A percentile compares a stretch with the other conserved stretches of the same genome.
Evolutionary conservation across 2,113 vertebrate species (phyloP).

Genomic region (Tylochromis polylepis): DNA sequence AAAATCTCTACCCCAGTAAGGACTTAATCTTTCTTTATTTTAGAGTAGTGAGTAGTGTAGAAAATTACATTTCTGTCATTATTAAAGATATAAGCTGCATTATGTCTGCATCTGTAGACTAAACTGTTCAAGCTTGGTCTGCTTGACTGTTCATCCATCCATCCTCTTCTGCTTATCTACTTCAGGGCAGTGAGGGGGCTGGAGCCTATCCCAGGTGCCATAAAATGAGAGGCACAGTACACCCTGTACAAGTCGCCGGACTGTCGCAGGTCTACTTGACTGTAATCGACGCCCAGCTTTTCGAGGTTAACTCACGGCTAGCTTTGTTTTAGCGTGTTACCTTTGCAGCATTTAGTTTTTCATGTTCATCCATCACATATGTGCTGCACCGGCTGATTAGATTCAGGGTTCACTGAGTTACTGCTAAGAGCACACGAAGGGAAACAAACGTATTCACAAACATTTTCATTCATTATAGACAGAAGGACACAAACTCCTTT

Average conservation of each 20-base stretch:
- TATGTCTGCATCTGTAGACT: not conserved
- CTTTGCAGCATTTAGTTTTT: not conserved
- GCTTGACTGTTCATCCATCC: not conserved
- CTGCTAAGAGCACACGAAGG: slow-evolving; percentile 17
- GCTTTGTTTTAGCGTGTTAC: not conserved
- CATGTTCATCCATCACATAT: not conserved
- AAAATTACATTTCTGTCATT: not conserved
- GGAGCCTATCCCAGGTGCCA: not conserved
- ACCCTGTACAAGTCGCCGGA: not conserved
- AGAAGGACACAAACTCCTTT: not conserved
- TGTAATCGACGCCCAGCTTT: not conserved
- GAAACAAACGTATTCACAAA: slow-evolving; percentile 8
- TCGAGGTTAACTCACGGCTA: not conserved
- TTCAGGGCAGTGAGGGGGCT: not conserved
- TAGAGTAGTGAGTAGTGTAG: not conserved
- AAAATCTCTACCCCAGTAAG: not conserved
- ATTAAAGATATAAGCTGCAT: not conserved
- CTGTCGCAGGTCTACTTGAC: not conserved
- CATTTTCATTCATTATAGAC: not conserved
- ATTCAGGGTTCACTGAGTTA: slow-evolving; percentile 42
- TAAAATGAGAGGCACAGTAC: not conserved
- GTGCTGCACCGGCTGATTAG: slow-evolving; percentile 7
- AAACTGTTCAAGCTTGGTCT: not conserved
- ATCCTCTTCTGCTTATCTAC: not conserved
- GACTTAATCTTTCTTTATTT: not conserved